Percentiles rank a stretch among this genome's conserved stretches.
These are phyloP conservation scores for Upupa epops DNA, from an alignment of 2,113 vertebrate species.

Conservation along the genomic window DNA sequence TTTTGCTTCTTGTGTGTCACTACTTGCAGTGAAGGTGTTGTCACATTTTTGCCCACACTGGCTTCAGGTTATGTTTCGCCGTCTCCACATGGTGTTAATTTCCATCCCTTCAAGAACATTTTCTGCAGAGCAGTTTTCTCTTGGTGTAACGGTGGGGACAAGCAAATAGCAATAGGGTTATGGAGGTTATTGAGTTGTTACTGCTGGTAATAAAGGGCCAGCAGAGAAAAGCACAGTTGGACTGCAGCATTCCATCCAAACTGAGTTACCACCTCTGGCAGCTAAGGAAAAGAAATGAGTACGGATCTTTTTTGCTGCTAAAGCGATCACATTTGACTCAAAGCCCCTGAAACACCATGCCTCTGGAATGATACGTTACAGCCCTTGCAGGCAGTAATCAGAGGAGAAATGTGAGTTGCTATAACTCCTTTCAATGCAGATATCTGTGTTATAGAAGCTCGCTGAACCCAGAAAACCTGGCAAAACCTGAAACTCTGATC, in stretches of 20 bases:
- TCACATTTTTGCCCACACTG: not conserved
- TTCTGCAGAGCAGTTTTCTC: not conserved
- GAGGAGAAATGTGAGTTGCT: not conserved
- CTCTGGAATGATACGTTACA: not conserved
- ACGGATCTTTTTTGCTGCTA: not conserved
- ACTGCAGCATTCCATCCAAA: slow-evolving; percentile 13
- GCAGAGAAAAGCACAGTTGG: slow-evolving; percentile 18
- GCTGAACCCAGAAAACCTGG: not conserved
- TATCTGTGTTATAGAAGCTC: not conserved
- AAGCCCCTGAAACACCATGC: not conserved
- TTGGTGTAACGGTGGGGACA: not conserved
- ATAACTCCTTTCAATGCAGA: not conserved
- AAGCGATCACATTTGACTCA: slow-evolving; percentile 39
- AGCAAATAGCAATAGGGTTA: slow-evolving; percentile 28
- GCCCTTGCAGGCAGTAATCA: slow-evolving; percentile 2
- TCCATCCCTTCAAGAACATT: not conserved
- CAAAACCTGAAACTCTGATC: not conserved
- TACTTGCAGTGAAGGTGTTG: not conserved
- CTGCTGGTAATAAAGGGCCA: slow-evolving; percentile 36
- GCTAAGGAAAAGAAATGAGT: not conserved
- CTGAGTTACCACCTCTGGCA: slow-evolving; percentile 38
- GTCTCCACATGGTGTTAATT: not conserved
- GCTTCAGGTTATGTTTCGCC: not conserved
- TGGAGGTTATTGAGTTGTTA: slow-evolving; percentile 40
- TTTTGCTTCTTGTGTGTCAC: not conserved